Percentiles rank a stretch among this genome's conserved stretches.
Evolutionary conservation across 1,140 invertebrate species (phyloP).

Genomic region (Brachystomella parvula): DNA sequence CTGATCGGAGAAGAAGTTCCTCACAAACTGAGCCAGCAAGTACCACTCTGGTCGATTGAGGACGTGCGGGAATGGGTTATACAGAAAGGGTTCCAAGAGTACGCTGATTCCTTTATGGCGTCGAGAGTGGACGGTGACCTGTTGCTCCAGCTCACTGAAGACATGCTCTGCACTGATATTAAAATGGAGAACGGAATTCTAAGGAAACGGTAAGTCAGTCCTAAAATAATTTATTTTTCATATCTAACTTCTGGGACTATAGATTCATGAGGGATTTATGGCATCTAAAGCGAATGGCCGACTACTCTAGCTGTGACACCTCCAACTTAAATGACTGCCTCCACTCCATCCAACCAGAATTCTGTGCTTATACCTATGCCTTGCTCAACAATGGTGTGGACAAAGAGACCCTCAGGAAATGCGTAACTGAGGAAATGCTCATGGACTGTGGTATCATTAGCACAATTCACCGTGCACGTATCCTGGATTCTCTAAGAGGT

Average conservation of each 20-base stretch:
- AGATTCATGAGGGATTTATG: constrained; percentile 90
- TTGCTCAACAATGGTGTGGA: constrained; percentile 94
- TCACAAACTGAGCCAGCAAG: constrained; percentile 94
- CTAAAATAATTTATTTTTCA: constrained; percentile 7
- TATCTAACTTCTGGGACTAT: constrained; percentile 39
- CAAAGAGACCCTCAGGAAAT: constrained; percentile 55
- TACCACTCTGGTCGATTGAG: constrained; percentile 91
- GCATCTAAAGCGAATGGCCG: constrained; percentile 91
- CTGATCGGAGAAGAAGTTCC: constrained; percentile 94
- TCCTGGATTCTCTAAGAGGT: constrained; percentile 79
- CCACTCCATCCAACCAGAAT: constrained; percentile 75
- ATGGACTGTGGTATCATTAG: constrained; percentile 85
- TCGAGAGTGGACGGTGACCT: constrained; percentile 97
- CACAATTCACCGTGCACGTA: constrained; percentile 85
- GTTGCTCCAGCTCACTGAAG: constrained; percentile 82
- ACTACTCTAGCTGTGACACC: constrained; percentile 90
- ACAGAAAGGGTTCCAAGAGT: constrained; percentile 86
- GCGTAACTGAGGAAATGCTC: constrained; percentile 77
- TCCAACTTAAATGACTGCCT: constrained; percentile 87
- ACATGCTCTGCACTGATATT: constrained; percentile 86
- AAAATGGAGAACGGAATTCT: constrained; percentile 88
- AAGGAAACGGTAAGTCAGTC: constrained; percentile 58
- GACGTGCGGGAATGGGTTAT: constrained; percentile 98
- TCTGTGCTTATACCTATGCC: constrained; percentile 92
- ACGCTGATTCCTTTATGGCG: constrained; percentile 71